These are phyloP conservation scores for Enteromius radiatus DNA, from an alignment of 2,797 vertebrate genomes.

Conservation along the genomic window DNA sequence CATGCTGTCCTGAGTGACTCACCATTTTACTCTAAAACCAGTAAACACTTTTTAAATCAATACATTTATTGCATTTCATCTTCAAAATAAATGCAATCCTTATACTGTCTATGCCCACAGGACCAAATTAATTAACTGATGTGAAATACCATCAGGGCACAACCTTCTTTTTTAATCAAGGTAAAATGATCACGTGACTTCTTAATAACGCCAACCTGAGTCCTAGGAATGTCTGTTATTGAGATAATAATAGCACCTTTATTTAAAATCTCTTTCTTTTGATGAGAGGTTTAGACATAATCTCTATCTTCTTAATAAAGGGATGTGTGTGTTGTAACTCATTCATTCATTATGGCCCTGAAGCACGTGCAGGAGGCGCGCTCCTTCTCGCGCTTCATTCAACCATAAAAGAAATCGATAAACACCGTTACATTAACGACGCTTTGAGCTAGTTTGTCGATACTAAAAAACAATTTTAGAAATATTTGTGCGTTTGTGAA, in stretches of 20 bases:
- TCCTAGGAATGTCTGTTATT: not conserved
- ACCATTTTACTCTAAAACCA: not conserved
- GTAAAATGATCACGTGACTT: conserved; percentile 3
- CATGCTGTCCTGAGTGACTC: not conserved
- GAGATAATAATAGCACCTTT: not conserved
- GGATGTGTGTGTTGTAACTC: not conserved
- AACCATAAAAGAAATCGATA: not conserved
- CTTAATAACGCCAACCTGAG: not conserved
- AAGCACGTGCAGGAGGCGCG: conserved; percentile 44
- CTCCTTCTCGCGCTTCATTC: not conserved
- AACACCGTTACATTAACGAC: not conserved
- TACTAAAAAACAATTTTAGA: not conserved
- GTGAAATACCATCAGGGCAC: not conserved
- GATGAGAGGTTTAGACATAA: not conserved
- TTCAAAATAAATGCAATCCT: not conserved
- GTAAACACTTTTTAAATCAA: not conserved
- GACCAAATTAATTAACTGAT: not conserved
- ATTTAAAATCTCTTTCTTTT: too few relatives aligned
- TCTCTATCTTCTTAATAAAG: not conserved
- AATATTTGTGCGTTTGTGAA: not conserved
- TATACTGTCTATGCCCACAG: not conserved
- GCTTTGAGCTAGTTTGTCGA: not conserved
- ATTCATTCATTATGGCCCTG: conserved; percentile 18
- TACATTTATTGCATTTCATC: not conserved
- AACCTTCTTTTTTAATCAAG: not conserved